Percentiles rank a stretch among this genome's conserved stretches.
Conservation (phyloP, 2,797 vertebrate species). For the Acipenser oxyrinchus region DNA sequence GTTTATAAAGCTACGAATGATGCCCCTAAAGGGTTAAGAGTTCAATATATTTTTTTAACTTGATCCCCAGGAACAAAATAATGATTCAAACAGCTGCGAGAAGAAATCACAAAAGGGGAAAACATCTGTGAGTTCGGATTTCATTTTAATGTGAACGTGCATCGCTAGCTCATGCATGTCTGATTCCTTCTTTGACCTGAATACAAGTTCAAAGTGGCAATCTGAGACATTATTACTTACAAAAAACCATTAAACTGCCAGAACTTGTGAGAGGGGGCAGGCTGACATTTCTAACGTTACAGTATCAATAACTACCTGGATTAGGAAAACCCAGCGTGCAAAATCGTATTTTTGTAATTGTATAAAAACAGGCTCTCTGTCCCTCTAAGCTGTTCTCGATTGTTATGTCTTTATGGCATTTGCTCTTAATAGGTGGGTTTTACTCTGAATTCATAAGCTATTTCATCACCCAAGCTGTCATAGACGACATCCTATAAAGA, state of each 20-base stretch:
- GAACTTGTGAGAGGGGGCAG: not conserved
- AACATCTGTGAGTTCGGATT: slow-evolving; percentile 30
- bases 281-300: slow-evolving; percentile 41
- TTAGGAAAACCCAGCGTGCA: not conserved
- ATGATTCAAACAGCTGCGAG: slow-evolving; percentile 44
- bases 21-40: not conserved
- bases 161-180: slow-evolving; percentile 40
- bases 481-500: not conserved
- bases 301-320: slow-evolving; percentile 35
- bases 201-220: slow-evolving; percentile 32
- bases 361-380: not conserved
- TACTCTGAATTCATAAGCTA: not conserved
- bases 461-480: not conserved
- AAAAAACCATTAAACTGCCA: slow-evolving; percentile 34
- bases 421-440: not conserved
- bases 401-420: slow-evolving; percentile 3
- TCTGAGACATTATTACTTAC: slow-evolving; percentile 36
- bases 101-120: slow-evolving; percentile 38
- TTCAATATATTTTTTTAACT: slow-evolving; percentile 29
- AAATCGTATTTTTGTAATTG: not conserved
- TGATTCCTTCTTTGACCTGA: slow-evolving; percentile 36
- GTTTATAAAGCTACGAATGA: not conserved
- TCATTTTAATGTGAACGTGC: slow-evolving; percentile 31
- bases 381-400: not conserved
- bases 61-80: slow-evolving; percentile 31